Evolutionary conservation across 2,888 invertebrate species (phyloP).

Genomic region (Kuschelorhynchus macadamiae): DNA sequence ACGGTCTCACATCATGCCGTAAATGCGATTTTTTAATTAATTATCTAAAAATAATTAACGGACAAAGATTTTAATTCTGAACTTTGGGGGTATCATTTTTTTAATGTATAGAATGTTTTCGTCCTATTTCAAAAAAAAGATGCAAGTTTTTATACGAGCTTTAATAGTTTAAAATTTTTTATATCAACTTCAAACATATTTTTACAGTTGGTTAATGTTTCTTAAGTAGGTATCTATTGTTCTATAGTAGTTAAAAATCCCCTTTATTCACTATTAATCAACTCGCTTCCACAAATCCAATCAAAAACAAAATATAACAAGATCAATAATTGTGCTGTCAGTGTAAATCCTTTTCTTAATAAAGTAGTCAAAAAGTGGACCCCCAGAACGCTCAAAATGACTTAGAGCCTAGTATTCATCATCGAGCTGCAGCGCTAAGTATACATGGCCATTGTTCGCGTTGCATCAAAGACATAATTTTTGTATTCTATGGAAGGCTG

Average conservation of each 20-base stretch:
- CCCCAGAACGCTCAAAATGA: slow-evolving; percentile 26
- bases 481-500: slow-evolving; percentile 17
- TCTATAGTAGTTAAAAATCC: no score
- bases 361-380: slow-evolving; percentile 17
- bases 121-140: no score
- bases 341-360: slow-evolving; percentile 18
- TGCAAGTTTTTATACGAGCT: no score
- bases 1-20: no score
- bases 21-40: no score
- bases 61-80: no score
- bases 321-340: slow-evolving; percentile 15
- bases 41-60: no score
- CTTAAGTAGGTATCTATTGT: no score
- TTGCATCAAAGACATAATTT: slow-evolving; percentile 18
- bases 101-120: no score
- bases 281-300: not conserved
- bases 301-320: slow-evolving; percentile 12
- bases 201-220: no score
- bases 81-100: no score
- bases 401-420: slow-evolving; percentile 9
- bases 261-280: not conserved
- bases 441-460: slow-evolving; percentile 21
- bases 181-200: no score
- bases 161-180: not conserved
- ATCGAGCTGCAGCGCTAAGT: slow-evolving; percentile 21